Evolutionary conservation across 2,888 invertebrate species (phyloP).

Genomic region (Ennomos fuscantarius): DNA sequence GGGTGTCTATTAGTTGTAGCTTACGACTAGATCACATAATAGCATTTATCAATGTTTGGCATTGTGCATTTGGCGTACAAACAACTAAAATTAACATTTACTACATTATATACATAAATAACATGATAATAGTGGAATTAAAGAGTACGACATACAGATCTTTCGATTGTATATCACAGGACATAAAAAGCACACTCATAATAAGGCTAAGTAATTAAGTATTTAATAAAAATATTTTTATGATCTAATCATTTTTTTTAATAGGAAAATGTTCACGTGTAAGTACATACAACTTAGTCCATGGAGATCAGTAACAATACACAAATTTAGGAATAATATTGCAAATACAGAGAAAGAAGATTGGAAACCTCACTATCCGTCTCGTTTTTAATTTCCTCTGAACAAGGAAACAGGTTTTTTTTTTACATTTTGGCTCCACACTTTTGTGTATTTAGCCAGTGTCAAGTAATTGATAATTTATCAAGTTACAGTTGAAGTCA

Average conservation of each 20-base stretch:
- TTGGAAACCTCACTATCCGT: too few species aligned
- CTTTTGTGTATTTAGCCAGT: too few species aligned
- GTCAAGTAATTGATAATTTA: too few species aligned
- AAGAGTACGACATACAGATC: slow-evolving; percentile 25
- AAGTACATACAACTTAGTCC: slow-evolving; percentile 5
- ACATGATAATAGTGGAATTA: not conserved
- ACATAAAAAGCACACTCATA: slow-evolving; percentile 32
- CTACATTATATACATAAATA: not conserved
- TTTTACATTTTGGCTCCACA: too few species aligned
- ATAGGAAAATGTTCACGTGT: slow-evolving; percentile 1
- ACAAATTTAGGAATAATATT: not conserved
- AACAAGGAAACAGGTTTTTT: too few species aligned
- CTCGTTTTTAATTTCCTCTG: too few species aligned
- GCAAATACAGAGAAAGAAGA: not conserved
- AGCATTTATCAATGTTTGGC: slow-evolving; percentile 1
- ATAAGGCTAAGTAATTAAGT: slow-evolving; percentile 18
- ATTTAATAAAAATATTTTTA: slow-evolving; percentile 13
- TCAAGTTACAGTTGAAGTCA: too few species aligned
- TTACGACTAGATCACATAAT: slow-evolving; percentile 14
- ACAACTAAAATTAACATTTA: slow-evolving; percentile 2
- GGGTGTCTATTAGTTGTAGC: slow-evolving; percentile 5
- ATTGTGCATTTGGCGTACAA: slow-evolving; percentile 12
- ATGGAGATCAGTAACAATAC: slow-evolving; percentile 7
- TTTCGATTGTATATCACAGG: slow-evolving; percentile 32
- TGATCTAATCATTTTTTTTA: not conserved